Percentiles rank a stretch among this genome's conserved stretches.
Evolutionary conservation across 2,888 invertebrate species (phyloP).

Genomic region (Tipula confusa): DNA sequence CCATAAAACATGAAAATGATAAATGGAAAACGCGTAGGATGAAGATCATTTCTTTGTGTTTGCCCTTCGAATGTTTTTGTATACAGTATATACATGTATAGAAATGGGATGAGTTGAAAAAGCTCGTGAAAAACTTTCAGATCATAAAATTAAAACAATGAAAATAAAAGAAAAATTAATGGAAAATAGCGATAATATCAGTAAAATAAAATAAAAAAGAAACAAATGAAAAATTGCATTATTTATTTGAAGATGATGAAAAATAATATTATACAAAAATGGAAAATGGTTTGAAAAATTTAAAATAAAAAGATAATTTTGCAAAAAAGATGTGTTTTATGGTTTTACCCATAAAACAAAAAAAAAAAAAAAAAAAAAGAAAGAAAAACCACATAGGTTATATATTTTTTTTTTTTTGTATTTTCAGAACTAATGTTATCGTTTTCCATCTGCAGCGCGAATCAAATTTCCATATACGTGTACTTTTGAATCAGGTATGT

Average conservation of each 20-base stretch:
- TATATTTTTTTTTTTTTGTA: not conserved
- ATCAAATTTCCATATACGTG: not conserved
- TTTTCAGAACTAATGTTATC: not conserved
- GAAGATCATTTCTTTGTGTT: conserved; percentile 14
- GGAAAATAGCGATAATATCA: conserved; percentile 3
- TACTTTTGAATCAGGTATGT: not conserved
- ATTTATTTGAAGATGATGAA: not conserved
- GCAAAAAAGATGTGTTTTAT: not conserved
- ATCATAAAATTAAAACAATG: not conserved
- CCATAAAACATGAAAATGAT: conserved; percentile 15
- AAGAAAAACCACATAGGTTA: not conserved
- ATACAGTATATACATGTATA: not conserved
- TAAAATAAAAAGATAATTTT: not conserved
- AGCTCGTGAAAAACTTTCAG: not conserved
- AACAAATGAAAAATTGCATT: conserved; percentile 14
- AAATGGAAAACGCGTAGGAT: not conserved
- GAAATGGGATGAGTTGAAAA: not conserved
- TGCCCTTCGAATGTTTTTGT: not conserved
- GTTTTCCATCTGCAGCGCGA: not conserved
- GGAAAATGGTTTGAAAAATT: not conserved
- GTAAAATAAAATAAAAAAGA: not conserved
- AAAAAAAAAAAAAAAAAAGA: no score
- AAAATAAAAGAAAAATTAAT: conserved; percentile 6
- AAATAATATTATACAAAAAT: not conserved
- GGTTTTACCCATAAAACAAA: not conserved